Evolutionary conservation across 2,888 invertebrate genomes (phyloP).

Genomic region (Euproctis similis): DNA sequence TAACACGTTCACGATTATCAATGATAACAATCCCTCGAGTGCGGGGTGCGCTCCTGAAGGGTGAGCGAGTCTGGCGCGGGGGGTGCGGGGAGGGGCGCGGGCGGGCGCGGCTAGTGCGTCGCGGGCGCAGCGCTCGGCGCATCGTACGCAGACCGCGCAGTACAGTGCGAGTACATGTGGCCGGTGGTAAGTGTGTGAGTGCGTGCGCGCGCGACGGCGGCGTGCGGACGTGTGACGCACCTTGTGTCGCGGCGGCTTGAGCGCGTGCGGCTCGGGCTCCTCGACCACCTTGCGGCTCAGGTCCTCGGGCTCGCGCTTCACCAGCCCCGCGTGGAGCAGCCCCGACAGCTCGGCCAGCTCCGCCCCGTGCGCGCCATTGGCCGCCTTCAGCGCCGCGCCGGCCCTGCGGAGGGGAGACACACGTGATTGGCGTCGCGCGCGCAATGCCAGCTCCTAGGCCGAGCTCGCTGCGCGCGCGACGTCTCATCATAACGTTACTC

Average conservation of each 20-base stretch:
- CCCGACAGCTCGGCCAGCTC: conserved; percentile 79
- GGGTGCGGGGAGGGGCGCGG: conserved; percentile 75
- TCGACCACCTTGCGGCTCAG: conserved; percentile 82
- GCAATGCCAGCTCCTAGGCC: conserved; percentile 43
- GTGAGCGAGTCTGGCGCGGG: conserved; percentile 73
- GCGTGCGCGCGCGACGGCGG: conserved; percentile 74
- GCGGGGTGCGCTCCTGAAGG: conserved; percentile 44
- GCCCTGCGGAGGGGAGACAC: conserved; percentile 79
- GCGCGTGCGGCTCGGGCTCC: conserved; percentile 76
- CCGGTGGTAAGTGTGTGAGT: conserved; percentile 67
- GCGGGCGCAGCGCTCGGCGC: conserved; percentile 75
- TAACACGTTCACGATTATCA: conserved; percentile 55
- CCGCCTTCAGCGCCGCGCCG: conserved; percentile 76
- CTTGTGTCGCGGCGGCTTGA: conserved; percentile 79
- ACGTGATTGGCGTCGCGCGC: conserved; percentile 66
- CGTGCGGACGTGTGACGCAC: conserved; percentile 76
- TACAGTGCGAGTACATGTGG: conserved; percentile 56
- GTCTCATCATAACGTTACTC: conserved; percentile 43
- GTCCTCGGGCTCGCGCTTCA: conserved; percentile 89
- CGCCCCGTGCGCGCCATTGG: conserved; percentile 82
- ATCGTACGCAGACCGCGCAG: conserved; percentile 44
- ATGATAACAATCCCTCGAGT: conserved; percentile 38
- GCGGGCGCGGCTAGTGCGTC: conserved; percentile 74
- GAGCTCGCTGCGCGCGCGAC: conserved; percentile 51
- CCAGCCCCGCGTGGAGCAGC: conserved; percentile 80